Evolutionary conservation across 2,888 invertebrate genomes (phyloP).

Genomic region (Apotomis betuletana): DNA sequence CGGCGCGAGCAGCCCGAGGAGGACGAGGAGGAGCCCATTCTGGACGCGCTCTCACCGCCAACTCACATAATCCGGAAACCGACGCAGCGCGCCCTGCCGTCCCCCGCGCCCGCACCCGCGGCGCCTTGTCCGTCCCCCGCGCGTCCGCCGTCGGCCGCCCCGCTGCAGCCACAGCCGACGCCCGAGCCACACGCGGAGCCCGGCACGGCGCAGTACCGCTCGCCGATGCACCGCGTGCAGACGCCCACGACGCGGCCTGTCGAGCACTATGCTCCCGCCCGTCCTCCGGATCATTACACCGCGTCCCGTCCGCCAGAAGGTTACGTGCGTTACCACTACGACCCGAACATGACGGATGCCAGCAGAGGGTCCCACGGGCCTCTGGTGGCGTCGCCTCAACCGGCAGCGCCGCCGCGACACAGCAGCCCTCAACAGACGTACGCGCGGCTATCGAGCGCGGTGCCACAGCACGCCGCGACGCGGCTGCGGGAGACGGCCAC

Average conservation of each 20-base stretch:
- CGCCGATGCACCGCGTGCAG: slow-evolving; percentile 64
- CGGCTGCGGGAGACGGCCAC: slow-evolving; percentile 67
- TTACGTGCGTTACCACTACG: slow-evolving; percentile 71
- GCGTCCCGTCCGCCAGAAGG: slow-evolving; percentile 71
- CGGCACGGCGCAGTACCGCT: slow-evolving; percentile 58
- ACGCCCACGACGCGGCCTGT: slow-evolving; percentile 68
- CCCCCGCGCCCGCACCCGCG: slow-evolving; percentile 72
- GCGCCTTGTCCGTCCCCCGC: slow-evolving; percentile 57
- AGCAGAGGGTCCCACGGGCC: slow-evolving; percentile 64
- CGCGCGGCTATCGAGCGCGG: slow-evolving; percentile 66
- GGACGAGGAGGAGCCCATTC: slow-evolving; percentile 70
- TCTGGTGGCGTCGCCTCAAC: slow-evolving; percentile 67
- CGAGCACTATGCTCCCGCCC: slow-evolving; percentile 69
- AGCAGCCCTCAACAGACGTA: slow-evolving; percentile 69
- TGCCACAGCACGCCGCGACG: slow-evolving; percentile 68
- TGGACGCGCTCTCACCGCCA: slow-evolving; percentile 74
- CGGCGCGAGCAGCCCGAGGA: slow-evolving; percentile 76
- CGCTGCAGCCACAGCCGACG: slow-evolving; percentile 54
- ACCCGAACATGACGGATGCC: slow-evolving; percentile 61
- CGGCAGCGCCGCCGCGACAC: slow-evolving; percentile 66
- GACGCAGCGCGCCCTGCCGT: slow-evolving; percentile 63
- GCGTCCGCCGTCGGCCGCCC: slow-evolving; percentile 62
- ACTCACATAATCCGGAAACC: slow-evolving; percentile 80
- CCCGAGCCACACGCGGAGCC: slow-evolving; percentile 64
- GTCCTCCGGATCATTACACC: slow-evolving; percentile 73